Evolutionary conservation across 2,888 invertebrate genomes (phyloP).

Genomic region (Brenthis ino): DNA sequence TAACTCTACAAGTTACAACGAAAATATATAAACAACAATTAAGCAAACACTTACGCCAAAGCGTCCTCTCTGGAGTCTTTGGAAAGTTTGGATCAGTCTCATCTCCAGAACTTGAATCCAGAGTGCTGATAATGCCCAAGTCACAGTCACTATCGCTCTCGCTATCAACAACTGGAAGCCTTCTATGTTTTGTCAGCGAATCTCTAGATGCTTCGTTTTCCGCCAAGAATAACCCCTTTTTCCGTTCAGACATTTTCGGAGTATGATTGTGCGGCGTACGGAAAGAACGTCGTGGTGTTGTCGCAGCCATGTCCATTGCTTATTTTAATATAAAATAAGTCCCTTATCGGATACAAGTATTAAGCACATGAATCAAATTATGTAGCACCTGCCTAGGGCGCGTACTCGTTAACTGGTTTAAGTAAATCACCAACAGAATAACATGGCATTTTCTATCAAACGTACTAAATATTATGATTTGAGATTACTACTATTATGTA

Average conservation of each 20-base stretch:
- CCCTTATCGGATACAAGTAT: constrained; percentile 41
- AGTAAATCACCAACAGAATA: neutral
- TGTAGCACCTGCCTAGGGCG: constrained; percentile 40
- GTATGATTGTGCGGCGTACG: constrained; percentile 73
- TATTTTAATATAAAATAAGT: constrained; percentile 37
- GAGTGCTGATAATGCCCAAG: constrained; percentile 81
- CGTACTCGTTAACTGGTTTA: constrained; percentile 28
- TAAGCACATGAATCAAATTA: constrained; percentile 44
- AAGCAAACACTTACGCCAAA: constrained; percentile 64
- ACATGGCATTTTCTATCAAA: constrained; percentile 7
- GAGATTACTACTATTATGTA: neutral
- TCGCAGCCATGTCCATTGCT: constrained; percentile 58
- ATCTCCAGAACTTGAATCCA: constrained; percentile 77
- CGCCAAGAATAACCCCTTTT: constrained; percentile 83
- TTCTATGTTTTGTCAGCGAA: constrained; percentile 68
- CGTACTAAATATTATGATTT: neutral
- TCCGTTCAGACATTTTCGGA: constrained; percentile 83
- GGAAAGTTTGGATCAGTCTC: constrained; percentile 65
- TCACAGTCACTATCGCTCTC: constrained; percentile 79
- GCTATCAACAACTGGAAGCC: constrained; percentile 71
- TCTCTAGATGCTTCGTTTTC: constrained; percentile 53
- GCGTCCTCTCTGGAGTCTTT: constrained; percentile 62
- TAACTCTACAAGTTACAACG: neutral
- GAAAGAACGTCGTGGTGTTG: constrained; percentile 69
- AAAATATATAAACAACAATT: neutral